Evolutionary conservation across 2,888 invertebrate species (phyloP).

Genomic region (Brenthis hecate): DNA sequence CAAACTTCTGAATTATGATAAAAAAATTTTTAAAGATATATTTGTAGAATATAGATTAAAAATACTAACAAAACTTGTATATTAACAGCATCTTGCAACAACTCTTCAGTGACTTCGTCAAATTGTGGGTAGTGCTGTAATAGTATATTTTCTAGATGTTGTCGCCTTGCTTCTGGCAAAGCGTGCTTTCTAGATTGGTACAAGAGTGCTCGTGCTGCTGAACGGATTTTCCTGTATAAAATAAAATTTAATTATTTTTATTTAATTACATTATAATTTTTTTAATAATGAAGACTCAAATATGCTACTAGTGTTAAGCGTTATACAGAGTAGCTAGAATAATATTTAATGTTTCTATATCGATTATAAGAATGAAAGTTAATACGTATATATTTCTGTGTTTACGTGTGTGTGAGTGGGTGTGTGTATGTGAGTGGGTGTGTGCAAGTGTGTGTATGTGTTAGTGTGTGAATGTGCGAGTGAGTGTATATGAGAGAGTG

Average conservation of each 20-base stretch:
- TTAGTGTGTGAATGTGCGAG: too few species aligned
- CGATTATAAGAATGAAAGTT: too few species aligned
- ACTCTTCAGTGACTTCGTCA: constrained; percentile 66
- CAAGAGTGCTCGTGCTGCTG: constrained; percentile 83
- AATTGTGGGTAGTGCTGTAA: constrained; percentile 75
- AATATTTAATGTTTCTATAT: too few species aligned
- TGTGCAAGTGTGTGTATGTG: too few species aligned
- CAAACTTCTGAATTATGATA: too few species aligned
- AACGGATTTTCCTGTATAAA: constrained; percentile 74
- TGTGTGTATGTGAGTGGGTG: too few species aligned
- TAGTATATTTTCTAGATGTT: constrained; percentile 73
- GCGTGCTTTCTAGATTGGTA: constrained; percentile 55
- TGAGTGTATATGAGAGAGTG: too few species aligned
- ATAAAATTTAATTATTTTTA: neutral
- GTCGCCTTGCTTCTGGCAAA: constrained; percentile 78
- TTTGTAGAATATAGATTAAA: neutral
- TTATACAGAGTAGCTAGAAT: too few species aligned
- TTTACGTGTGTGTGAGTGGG: too few species aligned
- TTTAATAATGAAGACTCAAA: neutral
- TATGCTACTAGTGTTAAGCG: neutral
- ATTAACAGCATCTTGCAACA: constrained; percentile 75
- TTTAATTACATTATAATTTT: neutral
- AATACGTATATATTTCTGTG: too few species aligned
- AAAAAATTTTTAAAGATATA: neutral
- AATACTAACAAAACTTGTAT: constrained; percentile 74